phyloP scores from a whole-genome alignment of 2,797 vertebrate species.

The Benthosema pterotum region DNA sequence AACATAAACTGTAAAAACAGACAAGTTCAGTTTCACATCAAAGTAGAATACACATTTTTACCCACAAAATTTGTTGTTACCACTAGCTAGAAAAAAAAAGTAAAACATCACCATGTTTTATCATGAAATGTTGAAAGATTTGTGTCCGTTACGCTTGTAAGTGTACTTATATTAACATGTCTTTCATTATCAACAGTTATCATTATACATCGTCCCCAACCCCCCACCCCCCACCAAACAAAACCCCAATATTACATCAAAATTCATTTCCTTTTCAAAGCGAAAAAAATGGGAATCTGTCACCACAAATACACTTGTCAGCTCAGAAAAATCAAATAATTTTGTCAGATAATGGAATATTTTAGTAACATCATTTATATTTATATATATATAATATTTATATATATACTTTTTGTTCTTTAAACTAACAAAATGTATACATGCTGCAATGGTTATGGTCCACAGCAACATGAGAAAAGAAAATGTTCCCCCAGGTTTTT shows the following conservation, averaged over 20 bases:
- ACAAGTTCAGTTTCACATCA: constrained; percentile 74
- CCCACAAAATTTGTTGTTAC: constrained; percentile 71
- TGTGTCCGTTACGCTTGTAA: constrained; percentile 31
- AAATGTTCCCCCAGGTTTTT: constrained; percentile 65
- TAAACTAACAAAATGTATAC: constrained; percentile 62
- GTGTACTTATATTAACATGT: constrained; percentile 74
- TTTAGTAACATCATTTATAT: constrained; percentile 64
- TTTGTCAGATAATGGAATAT: constrained; percentile 44
- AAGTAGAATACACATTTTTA: constrained; percentile 75
- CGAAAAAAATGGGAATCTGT: constrained; percentile 66
- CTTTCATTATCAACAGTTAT: constrained; percentile 80
- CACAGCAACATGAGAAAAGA: constrained; percentile 66
- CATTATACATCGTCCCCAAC: constrained; percentile 24
- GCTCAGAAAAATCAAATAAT: constrained; percentile 52
- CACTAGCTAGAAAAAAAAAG: constrained; percentile 65
- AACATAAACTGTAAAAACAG: constrained; percentile 73
- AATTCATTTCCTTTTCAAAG: constrained; percentile 52
- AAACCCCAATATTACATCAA: constrained; percentile 59
- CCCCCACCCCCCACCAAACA: constrained; percentile 20
- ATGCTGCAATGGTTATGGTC: constrained; percentile 64
- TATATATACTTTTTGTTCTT: constrained; percentile 64
- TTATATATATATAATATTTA: constrained; percentile 81
- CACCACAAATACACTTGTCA: constrained; percentile 53
- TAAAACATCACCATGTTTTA: constrained; percentile 67
- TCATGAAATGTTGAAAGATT: constrained; percentile 33